Conservation (phyloP, 2,113 vertebrate species). For the Sphyrna mokarran region DNA sequence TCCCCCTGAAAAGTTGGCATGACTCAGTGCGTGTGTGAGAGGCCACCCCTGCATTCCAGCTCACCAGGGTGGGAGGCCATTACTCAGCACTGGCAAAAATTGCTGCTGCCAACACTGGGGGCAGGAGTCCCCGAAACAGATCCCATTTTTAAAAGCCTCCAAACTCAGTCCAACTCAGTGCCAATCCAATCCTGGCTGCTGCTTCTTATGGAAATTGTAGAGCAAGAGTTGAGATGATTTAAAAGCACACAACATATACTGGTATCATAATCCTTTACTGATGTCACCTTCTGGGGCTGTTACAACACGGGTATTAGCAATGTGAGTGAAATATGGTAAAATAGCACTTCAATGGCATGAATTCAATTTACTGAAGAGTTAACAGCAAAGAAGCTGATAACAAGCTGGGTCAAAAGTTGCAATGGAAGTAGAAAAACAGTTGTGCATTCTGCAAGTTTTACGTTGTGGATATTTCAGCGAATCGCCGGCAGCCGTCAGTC, state of each 20-base stretch:
- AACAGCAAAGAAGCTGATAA: neutral
- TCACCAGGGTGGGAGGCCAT: no score
- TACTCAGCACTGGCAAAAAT: no score
- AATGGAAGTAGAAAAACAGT: neutral
- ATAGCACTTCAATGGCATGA: neutral
- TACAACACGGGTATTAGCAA: neutral
- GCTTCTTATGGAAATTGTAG: neutral
- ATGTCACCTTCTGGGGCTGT: neutral
- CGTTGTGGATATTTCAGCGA: no score
- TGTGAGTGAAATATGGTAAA: neutral
- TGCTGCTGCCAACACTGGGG: neutral
- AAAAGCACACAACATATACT: neutral
- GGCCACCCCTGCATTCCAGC: neutral
- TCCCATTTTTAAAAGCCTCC: neutral
- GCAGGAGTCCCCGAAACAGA: neutral
- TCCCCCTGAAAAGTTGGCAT: neutral
- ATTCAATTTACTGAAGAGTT: neutral
- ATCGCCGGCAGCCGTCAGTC: neutral
- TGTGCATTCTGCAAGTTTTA: neutral
- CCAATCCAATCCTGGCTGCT: no score
- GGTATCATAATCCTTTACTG: neutral
- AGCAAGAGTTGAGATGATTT: neutral
- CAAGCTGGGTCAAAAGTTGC: neutral
- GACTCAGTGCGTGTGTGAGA: neutral
- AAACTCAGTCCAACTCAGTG: neutral